Evolutionary conservation across 2,797 vertebrate species (phyloP).

Genomic region (Decapterus maruadsi): DNA sequence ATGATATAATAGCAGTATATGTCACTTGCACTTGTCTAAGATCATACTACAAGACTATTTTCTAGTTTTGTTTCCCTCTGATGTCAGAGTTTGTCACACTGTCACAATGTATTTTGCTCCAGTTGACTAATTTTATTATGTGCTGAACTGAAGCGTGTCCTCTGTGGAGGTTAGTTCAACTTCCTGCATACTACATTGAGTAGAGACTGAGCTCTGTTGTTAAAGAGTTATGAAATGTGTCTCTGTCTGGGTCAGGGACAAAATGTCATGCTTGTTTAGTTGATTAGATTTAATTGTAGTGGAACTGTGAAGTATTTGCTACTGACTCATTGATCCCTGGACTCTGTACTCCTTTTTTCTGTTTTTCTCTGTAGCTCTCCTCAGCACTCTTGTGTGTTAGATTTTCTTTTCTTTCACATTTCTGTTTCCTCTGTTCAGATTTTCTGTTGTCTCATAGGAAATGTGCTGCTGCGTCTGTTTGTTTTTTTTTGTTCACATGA

Average conservation of each 20-base stretch:
- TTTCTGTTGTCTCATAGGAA: slow-evolving; percentile 15
- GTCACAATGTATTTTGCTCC: slow-evolving; percentile 5
- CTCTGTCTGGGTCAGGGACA: slow-evolving; percentile 31
- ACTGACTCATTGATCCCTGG: slow-evolving; percentile 38
- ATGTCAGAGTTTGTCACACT: slow-evolving; percentile 20
- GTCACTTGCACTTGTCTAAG: not conserved
- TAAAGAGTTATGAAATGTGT: slow-evolving; percentile 34
- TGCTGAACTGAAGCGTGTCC: slow-evolving; percentile 17
- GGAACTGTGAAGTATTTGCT: slow-evolving; percentile 47
- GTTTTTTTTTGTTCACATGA: slow-evolving; percentile 34
- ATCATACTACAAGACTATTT: not conserved
- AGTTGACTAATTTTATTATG: slow-evolving; percentile 27
- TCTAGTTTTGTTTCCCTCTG: not conserved
- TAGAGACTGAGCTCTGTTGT: slow-evolving; percentile 32
- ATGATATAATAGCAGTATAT: not conserved
- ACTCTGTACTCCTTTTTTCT: slow-evolving; percentile 1
- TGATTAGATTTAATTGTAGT: slow-evolving; percentile 41
- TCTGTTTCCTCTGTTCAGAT: slow-evolving; percentile 14
- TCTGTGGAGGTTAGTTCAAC: slow-evolving; percentile 42
- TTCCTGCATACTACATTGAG: slow-evolving; percentile 36
- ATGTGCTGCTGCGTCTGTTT: slow-evolving; percentile 38
- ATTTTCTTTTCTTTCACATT: slow-evolving; percentile 14
- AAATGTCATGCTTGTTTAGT: slow-evolving; percentile 47
- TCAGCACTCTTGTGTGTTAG: slow-evolving; percentile 12
- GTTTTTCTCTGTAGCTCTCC: slow-evolving; percentile 13